phyloP scores from a whole-genome alignment of 2,888 invertebrate species.

The Diogma glabrata region DNA sequence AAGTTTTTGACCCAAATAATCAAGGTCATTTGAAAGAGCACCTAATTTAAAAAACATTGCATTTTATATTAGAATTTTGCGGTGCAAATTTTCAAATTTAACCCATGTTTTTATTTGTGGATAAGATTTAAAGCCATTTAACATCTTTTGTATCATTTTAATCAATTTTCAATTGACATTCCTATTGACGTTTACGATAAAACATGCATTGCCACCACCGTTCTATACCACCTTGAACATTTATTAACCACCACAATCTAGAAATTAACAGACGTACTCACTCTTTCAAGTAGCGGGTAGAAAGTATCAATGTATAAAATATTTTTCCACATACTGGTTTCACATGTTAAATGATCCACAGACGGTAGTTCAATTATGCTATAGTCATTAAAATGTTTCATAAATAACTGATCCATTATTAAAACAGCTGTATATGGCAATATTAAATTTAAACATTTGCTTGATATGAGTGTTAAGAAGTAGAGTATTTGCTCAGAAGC shows the following conservation, averaged over 20 bases:
- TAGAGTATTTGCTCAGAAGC: conserved; percentile 40
- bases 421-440: conserved; percentile 49
- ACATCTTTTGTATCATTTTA: too few relatives aligned
- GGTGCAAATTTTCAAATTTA: too few relatives aligned
- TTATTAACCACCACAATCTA: background rate
- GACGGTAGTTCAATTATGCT: conserved; percentile 43
- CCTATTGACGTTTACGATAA: too few relatives aligned
- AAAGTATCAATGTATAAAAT: conserved; percentile 48
- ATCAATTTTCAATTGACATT: too few relatives aligned
- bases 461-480: conserved; percentile 40
- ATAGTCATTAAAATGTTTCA: conserved; percentile 37
- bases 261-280: conserved; percentile 25
- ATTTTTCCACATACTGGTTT: conserved; percentile 51
- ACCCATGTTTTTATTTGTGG: too few relatives aligned
- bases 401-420: conserved; percentile 40
- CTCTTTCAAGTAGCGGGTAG: conserved; percentile 47
- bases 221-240: too few relatives aligned
- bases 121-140: too few relatives aligned
- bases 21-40: too few relatives aligned
- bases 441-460: conserved; percentile 41
- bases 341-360: conserved; percentile 44
- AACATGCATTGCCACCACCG: too few relatives aligned
- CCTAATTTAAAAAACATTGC: too few relatives aligned
- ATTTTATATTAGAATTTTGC: too few relatives aligned
- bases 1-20: too few relatives aligned